These are phyloP conservation scores for Cetonia aurata DNA, from an alignment of 2,888 invertebrate genomes.

Conservation along the genomic window DNA sequence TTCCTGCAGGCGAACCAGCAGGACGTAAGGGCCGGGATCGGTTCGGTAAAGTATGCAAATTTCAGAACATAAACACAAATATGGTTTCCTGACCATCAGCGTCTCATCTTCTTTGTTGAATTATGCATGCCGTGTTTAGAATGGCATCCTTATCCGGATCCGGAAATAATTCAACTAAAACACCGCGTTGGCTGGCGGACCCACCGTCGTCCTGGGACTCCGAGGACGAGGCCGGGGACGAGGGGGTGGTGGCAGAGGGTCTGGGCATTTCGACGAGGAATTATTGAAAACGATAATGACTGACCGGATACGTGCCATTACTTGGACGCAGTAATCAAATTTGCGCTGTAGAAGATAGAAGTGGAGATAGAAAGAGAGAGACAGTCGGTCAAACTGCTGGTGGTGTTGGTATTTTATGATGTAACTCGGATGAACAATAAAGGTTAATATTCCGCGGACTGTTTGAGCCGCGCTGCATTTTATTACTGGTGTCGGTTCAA, in stretches of 20 bases:
- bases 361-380: background rate
- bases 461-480: background rate
- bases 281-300: constrained; percentile 35
- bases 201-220: no score
- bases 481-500: background rate
- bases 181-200: background rate
- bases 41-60: constrained; percentile 33
- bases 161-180: constrained; percentile 29
- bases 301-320: background rate
- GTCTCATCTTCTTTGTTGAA: constrained; percentile 38
- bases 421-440: background rate
- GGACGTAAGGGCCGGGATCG: background rate
- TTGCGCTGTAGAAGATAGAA: no score
- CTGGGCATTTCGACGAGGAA: constrained; percentile 7
- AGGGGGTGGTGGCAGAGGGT: no score
- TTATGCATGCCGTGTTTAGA: constrained; percentile 38
- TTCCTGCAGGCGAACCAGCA: background rate
- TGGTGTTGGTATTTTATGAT: background rate
- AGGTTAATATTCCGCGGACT: constrained; percentile 2
- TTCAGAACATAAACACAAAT: constrained; percentile 36
- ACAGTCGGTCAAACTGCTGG: background rate
- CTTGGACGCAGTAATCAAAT: background rate
- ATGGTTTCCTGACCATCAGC: constrained; percentile 31
- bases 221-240: background rate
- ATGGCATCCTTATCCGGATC: constrained; percentile 20